Evolutionary conservation across 92 coral and sea anemone species (phyloP).

Genomic region (Parazoanthus darwini): DNA sequence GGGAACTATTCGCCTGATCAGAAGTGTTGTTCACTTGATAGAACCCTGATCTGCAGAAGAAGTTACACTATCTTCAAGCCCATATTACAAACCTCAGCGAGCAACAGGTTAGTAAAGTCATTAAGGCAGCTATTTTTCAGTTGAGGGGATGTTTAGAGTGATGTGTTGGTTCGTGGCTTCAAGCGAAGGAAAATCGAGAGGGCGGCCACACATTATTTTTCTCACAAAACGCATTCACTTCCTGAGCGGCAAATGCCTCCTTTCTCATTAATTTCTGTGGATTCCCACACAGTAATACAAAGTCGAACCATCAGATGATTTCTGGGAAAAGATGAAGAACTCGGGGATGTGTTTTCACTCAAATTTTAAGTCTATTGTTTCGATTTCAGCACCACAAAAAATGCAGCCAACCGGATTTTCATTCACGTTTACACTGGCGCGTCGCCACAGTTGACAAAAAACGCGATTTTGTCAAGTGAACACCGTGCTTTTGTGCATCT

Average conservation of each 20-base stretch:
- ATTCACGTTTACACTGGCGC: neutral
- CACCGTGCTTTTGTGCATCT: neutral
- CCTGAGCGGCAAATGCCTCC: neutral
- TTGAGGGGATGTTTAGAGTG: slow-evolving; percentile 19
- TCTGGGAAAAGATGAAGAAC: neutral
- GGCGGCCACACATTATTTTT: slow-evolving; percentile 34
- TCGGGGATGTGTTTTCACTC: neutral
- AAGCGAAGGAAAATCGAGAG: slow-evolving; percentile 1
- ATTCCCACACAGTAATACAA: neutral
- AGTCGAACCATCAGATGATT: neutral
- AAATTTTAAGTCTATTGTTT: slow-evolving; percentile 3
- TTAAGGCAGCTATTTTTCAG: neutral
- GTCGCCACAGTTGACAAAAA: neutral
- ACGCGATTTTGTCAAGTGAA: neutral
- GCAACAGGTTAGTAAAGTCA: slow-evolving; percentile 72
- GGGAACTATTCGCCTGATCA: slow-evolving; percentile 49
- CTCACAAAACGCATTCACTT: neutral
- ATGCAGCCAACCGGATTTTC: neutral
- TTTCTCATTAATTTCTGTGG: neutral
- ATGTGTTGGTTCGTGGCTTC: slow-evolving; percentile 2
- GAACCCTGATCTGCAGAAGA: slow-evolving; percentile 95
- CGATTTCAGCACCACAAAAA: slow-evolving; percentile 28
- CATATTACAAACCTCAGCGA: slow-evolving; percentile 86
- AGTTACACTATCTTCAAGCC: slow-evolving; percentile 81
- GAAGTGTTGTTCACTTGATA: slow-evolving; percentile 58